Conservation (phyloP, 2,797 vertebrate species). For the Smutsia temminckii region DNA sequence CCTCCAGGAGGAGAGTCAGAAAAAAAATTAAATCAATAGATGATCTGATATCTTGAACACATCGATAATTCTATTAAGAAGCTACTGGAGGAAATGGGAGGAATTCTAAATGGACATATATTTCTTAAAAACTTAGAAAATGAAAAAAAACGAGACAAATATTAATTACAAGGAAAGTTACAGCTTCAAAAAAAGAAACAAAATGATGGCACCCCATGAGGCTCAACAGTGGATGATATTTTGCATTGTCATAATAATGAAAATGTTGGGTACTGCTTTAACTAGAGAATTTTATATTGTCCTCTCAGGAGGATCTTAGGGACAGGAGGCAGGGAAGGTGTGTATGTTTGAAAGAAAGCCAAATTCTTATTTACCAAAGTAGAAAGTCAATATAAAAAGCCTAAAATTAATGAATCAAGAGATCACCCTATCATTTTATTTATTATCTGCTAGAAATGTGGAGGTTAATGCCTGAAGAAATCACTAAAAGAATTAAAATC, state of each 20-base stretch:
- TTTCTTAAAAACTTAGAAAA: slow-evolving; percentile 24
- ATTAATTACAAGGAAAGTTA: not conserved
- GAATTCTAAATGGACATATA: not conserved
- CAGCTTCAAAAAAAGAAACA: not conserved
- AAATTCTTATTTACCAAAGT: slow-evolving; percentile 33
- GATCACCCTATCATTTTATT: slow-evolving; percentile 27
- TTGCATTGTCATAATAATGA: not conserved
- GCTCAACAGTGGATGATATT: not conserved
- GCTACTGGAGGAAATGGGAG: not conserved
- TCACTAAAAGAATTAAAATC: slow-evolving; percentile 33
- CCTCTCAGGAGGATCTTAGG: not conserved
- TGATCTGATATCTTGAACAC: not conserved
- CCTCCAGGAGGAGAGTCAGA: not conserved
- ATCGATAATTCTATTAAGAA: not conserved
- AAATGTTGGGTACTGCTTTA: not conserved
- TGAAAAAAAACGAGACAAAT: not conserved
- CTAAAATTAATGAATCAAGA: slow-evolving; percentile 49
- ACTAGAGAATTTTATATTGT: not conserved
- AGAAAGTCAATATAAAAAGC: slow-evolving; percentile 31
- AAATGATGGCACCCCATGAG: not conserved
- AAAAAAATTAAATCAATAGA: not conserved
- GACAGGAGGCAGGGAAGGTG: not conserved
- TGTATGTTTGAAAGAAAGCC: not conserved
- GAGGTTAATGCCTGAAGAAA: slow-evolving; percentile 37
- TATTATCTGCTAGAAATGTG: slow-evolving; percentile 43